phyloP scores from a whole-genome alignment of 1,140 invertebrate genomes.

The Caenorhabditis briggsae region DNA sequence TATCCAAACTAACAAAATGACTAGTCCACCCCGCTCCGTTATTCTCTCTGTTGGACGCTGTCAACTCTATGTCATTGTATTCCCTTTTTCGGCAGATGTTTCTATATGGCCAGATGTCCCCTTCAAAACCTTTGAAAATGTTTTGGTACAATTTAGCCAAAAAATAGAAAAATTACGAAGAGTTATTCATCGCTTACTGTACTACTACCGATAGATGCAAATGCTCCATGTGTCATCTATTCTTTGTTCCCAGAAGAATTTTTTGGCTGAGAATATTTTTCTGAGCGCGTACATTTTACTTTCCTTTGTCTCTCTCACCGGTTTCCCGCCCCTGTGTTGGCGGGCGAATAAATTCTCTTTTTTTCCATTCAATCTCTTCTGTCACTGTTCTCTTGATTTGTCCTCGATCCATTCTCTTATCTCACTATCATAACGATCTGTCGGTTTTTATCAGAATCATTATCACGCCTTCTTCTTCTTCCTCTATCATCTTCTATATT shows the following conservation, averaged over 20 bases:
- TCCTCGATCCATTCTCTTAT: not conserved
- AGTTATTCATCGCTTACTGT: too few species aligned
- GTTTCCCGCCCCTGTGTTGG: too few species aligned
- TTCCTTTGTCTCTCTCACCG: too few species aligned
- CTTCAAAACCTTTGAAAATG: too few species aligned
- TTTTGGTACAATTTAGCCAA: too few species aligned
- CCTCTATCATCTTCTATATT: not conserved
- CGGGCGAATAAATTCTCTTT: not conserved
- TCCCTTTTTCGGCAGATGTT: not conserved
- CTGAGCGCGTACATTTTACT: too few species aligned
- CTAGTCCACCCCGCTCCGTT: not conserved
- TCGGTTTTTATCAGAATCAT: conserved; percentile 25
- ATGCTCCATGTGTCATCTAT: too few species aligned
- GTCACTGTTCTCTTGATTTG: not conserved
- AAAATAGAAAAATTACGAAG: too few species aligned
- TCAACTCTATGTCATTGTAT: not conserved
- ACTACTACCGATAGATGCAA: too few species aligned
- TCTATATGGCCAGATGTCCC: not conserved
- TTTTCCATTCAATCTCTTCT: not conserved
- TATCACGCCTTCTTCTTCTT: not conserved
- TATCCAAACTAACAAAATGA: conserved; percentile 31
- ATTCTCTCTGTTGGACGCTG: not conserved
- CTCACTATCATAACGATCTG: not conserved
- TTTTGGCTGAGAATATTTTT: too few species aligned
- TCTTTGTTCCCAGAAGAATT: too few species aligned